These are phyloP conservation scores for Chironomus striatipennis DNA, from an alignment of 1,140 invertebrate species.

Conservation along the genomic window DNA sequence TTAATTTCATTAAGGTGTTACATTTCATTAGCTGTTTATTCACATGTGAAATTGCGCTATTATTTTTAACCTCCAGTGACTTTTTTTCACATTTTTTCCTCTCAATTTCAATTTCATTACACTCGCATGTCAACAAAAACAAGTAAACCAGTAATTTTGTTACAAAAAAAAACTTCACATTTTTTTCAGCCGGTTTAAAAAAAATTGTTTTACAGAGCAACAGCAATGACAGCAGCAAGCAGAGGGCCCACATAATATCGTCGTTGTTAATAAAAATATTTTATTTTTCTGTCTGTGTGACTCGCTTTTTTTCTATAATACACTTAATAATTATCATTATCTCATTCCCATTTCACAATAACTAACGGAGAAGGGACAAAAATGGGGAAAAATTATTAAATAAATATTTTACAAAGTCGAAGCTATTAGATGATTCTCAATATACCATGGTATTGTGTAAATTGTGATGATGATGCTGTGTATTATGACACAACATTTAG, in stretches of 20 bases:
- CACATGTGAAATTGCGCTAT: too few species aligned
- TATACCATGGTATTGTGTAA: too few species aligned
- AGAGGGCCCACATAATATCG: neutral
- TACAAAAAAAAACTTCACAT: neutral
- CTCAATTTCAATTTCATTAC: neutral
- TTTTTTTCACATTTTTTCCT: neutral
- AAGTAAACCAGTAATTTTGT: neutral
- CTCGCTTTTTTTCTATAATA: neutral
- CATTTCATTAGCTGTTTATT: too few species aligned
- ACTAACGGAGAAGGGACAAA: neutral
- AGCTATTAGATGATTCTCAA: neutral
- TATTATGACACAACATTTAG: neutral
- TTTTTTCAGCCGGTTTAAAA: neutral
- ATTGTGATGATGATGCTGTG: neutral
- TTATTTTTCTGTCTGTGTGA: neutral
- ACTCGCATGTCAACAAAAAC: neutral
- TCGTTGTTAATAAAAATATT: too few species aligned
- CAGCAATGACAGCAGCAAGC: neutral
- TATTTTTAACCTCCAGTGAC: too few species aligned
- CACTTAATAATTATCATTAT: neutral
- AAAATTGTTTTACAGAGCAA: neutral
- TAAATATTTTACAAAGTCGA: neutral
- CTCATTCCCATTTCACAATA: neutral
- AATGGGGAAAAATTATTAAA: too few species aligned
- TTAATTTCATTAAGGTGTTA: too few species aligned